Conservation (phyloP, 1,140 invertebrate genomes). For the Rhyacophila brunnea region DNA sequence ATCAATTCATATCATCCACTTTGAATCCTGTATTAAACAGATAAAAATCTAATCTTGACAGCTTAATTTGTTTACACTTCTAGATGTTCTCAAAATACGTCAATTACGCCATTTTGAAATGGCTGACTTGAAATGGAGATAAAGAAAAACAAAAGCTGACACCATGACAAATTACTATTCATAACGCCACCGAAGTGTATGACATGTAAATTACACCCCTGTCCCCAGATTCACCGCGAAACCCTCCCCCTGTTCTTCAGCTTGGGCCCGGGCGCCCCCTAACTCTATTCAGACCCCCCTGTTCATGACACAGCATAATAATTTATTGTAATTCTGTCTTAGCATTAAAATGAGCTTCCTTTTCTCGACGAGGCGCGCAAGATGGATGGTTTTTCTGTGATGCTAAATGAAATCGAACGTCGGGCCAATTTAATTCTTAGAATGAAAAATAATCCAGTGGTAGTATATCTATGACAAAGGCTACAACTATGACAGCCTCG, state of each 20-base stretch:
- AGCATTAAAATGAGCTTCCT: constrained; percentile 29
- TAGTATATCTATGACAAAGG: too few relatives aligned
- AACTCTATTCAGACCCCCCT: constrained; percentile 11
- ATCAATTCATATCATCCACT: too few relatives aligned
- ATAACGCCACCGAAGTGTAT: constrained; percentile 35
- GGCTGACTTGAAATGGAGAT: constrained; percentile 10
- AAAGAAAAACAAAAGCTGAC: constrained; percentile 29
- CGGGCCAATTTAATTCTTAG: constrained; percentile 9
- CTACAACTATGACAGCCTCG: too few relatives aligned
- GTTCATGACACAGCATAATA: constrained; percentile 36
- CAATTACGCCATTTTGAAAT: background rate
- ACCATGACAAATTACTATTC: constrained; percentile 36
- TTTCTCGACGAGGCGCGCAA: constrained; percentile 17
- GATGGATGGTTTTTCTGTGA: constrained; percentile 28
- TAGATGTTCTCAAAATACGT: background rate
- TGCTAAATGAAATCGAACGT: constrained; percentile 26
- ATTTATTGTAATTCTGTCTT: constrained; percentile 36
- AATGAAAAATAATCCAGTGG: background rate
- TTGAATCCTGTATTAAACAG: too few relatives aligned
- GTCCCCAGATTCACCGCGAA: background rate
- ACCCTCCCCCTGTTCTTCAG: background rate
- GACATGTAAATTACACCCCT: constrained; percentile 35
- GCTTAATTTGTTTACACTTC: background rate
- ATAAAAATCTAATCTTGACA: too few relatives aligned
- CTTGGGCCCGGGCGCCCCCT: background rate